These are phyloP conservation scores for Euwallacea fornicatus DNA, from an alignment of 1,140 invertebrate species.

Conservation along the genomic window DNA sequence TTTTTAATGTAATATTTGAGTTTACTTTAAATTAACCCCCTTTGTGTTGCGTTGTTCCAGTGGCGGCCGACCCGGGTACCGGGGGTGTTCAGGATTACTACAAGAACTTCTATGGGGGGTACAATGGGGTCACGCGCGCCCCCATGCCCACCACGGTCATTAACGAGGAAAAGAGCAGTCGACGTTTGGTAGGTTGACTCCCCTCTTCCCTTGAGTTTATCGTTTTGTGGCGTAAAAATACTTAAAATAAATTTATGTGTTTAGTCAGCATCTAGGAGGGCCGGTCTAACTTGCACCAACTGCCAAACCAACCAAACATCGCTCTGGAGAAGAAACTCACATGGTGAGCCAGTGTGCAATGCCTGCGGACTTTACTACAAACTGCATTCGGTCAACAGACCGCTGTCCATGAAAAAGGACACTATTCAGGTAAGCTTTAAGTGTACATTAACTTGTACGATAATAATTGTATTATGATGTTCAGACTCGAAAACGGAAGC, in stretches of 20 bases:
- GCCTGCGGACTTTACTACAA: conserved; percentile 94
- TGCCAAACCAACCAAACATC: conserved; percentile 86
- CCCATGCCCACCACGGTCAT: conserved; percentile 55
- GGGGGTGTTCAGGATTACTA: conserved; percentile 76
- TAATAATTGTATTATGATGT: conserved; percentile 30
- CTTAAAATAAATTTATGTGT: conserved; percentile 30
- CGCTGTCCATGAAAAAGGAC: conserved; percentile 94
- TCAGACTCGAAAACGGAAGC: conserved; percentile 89
- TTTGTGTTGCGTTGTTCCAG: conserved; percentile 69
- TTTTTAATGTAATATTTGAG: conserved; percentile 14
- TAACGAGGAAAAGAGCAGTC: conserved; percentile 63
- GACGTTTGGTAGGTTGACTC: conserved; percentile 65
- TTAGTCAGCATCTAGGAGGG: conserved; percentile 72
- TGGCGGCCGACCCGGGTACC: conserved; percentile 72
- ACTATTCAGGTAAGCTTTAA: conserved; percentile 70
- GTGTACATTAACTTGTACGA: neutral
- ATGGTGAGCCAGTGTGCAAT: conserved; percentile 91
- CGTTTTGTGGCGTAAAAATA: neutral
- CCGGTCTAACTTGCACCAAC: conserved; percentile 87
- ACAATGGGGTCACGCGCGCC: conserved; percentile 57
- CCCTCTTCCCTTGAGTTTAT: neutral
- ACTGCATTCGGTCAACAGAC: conserved; percentile 83
- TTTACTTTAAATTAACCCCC: conserved; percentile 53
- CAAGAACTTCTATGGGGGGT: conserved; percentile 68
- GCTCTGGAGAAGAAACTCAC: conserved; percentile 84